Base-by-base conservation (phyloP, 2,888 invertebrate species). In the Horisme vitalbata region DNA sequence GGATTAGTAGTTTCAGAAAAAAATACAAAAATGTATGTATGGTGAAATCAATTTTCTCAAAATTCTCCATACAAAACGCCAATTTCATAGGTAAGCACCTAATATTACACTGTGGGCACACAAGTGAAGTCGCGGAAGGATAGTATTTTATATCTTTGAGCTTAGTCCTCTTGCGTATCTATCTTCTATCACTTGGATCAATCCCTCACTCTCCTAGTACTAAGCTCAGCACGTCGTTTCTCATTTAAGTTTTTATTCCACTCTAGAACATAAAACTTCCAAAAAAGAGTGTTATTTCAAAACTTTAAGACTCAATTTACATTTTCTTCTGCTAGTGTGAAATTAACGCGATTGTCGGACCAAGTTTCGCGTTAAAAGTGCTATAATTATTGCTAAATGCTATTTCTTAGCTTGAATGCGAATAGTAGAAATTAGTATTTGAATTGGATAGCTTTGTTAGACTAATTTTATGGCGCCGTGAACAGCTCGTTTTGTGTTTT, bases 241-340 rank as follows among this genome's bases (percentile, higher is more conserved):
- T 75, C 73, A 72, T 72, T 71, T 68, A 73, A 75, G 73, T 75
- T 77, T 71, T 75, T 74, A 71, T 71, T 73, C 71, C 65, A 41
- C 57, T 67, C 68, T 65, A 58, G 63, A 63, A 67, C 71, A 69
- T 68, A 65, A n/a, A 73, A 67, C 57, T 70, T 72, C 57, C 59
- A 63, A 74, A 6, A 75, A 76, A 68, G 67, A 65, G 65, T 63
- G 65, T 66, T 75, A 74, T 76, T 75, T 71, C 62, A 67, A 68
- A 71, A 65, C 61, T 52, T 31, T 46, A 58, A 55, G 57, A 66
- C 62, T 60, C 44, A 48, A 68, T 72, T 70, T 68, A 62, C 63
- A 69, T 69, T 64, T 63, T 24, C 30, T 54, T 30, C 45, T 45
- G 53, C 41, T 46, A 52, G 47, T 58, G 52, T 59, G 53, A 52